Conservation (phyloP, 2,888 invertebrate species). For the Drosophila prolongata region DNA sequence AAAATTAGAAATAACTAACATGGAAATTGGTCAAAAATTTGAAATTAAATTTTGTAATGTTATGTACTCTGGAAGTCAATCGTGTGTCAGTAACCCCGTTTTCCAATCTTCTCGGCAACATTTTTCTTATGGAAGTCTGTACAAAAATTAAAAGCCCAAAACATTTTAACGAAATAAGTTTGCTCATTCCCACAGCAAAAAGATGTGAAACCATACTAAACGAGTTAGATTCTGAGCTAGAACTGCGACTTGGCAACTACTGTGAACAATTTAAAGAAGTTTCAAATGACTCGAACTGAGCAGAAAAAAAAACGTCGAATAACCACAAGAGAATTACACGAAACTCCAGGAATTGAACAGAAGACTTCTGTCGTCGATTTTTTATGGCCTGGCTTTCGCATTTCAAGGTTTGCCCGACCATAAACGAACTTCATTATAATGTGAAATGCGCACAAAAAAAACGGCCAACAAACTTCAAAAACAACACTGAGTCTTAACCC, state of each 20-base stretch:
- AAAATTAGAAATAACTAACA: too few species aligned
- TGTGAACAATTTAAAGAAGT: constrained; percentile 46
- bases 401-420: too few species aligned
- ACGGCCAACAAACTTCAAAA: constrained; percentile 1
- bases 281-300: neutral
- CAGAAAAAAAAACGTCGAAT: constrained; percentile 3
- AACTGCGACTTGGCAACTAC: constrained; percentile 62
- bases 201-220: constrained; percentile 4
- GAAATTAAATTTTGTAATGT: too few species aligned
- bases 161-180: constrained; percentile 72
- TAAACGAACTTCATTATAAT: too few species aligned
- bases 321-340: neutral
- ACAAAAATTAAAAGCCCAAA: constrained; percentile 52
- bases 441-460: constrained; percentile 42
- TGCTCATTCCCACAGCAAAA: constrained; percentile 24
- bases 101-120: constrained; percentile 6
- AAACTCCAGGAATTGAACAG: constrained; percentile 5
- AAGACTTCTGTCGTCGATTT: constrained; percentile 5
- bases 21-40: too few species aligned
- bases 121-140: neutral
- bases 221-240: constrained; percentile 52
- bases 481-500: neutral
- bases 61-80: too few species aligned
- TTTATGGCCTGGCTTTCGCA: neutral
- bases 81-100: neutral